phyloP scores from a whole-genome alignment of 2,797 vertebrate species.

The Pempheris klunzingeri region DNA sequence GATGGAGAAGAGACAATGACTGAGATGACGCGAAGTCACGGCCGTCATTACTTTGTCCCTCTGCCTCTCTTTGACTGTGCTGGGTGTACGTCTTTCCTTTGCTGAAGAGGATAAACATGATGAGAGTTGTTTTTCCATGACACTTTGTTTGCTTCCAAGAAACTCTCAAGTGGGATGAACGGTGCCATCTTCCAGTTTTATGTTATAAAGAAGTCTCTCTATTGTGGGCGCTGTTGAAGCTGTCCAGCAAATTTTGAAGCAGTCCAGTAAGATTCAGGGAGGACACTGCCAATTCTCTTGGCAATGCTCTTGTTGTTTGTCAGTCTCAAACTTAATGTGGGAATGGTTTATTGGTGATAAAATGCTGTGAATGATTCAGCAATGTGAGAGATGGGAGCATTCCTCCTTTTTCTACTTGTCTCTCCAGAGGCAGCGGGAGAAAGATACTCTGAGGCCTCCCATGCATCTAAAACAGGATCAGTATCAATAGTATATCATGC shows the following conservation, averaged over 20 bases:
- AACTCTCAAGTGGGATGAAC: slow-evolving; percentile 39
- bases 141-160: slow-evolving; percentile 42
- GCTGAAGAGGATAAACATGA: slow-evolving; percentile 40
- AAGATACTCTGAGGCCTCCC: slow-evolving; percentile 13
- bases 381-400: slow-evolving; percentile 22
- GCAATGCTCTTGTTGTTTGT: slow-evolving; percentile 28
- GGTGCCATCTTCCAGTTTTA: slow-evolving; percentile 50
- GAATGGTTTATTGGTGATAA: slow-evolving; percentile 34
- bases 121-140: slow-evolving; percentile 31
- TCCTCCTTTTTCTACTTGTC: slow-evolving; percentile 11
- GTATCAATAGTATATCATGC: not conserved
- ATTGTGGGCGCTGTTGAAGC: slow-evolving; percentile 40
- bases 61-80: slow-evolving; percentile 14
- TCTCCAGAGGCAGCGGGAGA: slow-evolving; percentile 10
- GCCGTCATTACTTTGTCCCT: slow-evolving; percentile 9
- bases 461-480: slow-evolving; percentile 22
- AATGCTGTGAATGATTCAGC: slow-evolving; percentile 41
- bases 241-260: slow-evolving; percentile 41
- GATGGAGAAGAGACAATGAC: not conserved
- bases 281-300: slow-evolving; percentile 48
- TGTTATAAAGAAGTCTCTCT: slow-evolving; percentile 33
- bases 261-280: slow-evolving; percentile 25
- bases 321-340: slow-evolving; percentile 39
- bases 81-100: slow-evolving; percentile 27
- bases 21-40: slow-evolving; percentile 13